Evolutionary conservation across 2,113 vertebrate species (phyloP).

Genomic region (Oncorhynchus clarkii): DNA sequence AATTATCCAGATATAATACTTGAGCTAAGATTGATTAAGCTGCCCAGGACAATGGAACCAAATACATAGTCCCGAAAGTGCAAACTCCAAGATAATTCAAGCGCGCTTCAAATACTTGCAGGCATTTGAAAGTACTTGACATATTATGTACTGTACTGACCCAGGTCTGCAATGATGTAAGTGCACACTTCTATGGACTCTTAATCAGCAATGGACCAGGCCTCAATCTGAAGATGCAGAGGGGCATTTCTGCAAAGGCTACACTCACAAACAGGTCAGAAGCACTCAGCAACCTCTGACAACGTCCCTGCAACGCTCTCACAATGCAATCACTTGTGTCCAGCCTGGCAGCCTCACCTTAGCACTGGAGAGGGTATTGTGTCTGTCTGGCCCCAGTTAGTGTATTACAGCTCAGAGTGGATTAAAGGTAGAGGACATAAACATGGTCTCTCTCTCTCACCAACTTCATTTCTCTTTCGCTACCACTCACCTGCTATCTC

Average conservation of each 20-base stretch:
- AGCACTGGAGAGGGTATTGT: conserved; percentile 11
- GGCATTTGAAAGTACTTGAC: background rate
- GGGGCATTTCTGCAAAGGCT: conserved; percentile 4
- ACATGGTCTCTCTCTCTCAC: conserved; percentile 28
- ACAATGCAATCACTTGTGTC: conserved; percentile 6
- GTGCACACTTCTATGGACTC: background rate
- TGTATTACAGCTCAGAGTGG: conserved; percentile 47
- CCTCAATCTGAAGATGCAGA: background rate
- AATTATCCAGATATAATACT: too few relatives aligned
- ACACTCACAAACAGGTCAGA: background rate
- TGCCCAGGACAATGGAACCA: too few relatives aligned
- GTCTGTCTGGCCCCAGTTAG: conserved; percentile 36
- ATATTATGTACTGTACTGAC: too few relatives aligned
- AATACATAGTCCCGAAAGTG: too few relatives aligned
- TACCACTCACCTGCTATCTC: background rate
- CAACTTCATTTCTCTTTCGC: background rate
- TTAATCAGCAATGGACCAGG: background rate
- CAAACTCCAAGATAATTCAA: too few relatives aligned
- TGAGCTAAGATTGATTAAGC: too few relatives aligned
- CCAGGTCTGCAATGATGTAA: too few relatives aligned
- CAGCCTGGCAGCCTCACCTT: background rate
- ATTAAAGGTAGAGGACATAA: conserved; percentile 56
- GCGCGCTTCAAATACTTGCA: background rate
- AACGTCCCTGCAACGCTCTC: background rate
- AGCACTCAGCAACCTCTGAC: conserved; percentile 8